These are phyloP conservation scores for Peromyscus leucopus DNA, from an alignment of 2,113 vertebrate genomes.

Conservation along the genomic window DNA sequence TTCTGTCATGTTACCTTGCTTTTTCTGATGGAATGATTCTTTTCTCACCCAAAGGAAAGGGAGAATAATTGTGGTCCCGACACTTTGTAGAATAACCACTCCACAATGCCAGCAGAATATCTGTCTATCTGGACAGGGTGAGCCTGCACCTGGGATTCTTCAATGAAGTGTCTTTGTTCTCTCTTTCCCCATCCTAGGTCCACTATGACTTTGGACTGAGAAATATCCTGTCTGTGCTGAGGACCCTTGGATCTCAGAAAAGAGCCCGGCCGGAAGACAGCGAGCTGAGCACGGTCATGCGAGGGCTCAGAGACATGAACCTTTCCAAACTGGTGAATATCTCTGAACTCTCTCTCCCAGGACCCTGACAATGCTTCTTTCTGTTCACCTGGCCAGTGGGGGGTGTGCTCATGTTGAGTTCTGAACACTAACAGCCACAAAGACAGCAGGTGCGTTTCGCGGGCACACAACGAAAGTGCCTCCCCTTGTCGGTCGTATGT, in stretches of 20 bases:
- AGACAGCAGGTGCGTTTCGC: neutral
- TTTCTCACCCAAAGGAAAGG: neutral
- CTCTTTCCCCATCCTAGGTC: slow-evolving; percentile 81
- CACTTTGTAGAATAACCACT: neutral
- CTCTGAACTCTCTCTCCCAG: neutral
- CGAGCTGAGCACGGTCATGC: slow-evolving; percentile 89
- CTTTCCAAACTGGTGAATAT: slow-evolving; percentile 89
- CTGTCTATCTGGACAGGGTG: neutral
- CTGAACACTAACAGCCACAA: neutral
- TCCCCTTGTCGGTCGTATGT: neutral
- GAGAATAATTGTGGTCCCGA: neutral
- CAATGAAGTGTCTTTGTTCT: neutral
- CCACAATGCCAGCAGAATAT: neutral
- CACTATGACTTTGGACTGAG: slow-evolving; percentile 91
- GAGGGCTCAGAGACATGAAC: slow-evolving; percentile 90
- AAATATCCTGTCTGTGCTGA: slow-evolving; percentile 90
- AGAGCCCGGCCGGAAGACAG: slow-evolving; percentile 87
- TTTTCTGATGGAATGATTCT: neutral
- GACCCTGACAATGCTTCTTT: neutral
- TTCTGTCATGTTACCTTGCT: neutral
- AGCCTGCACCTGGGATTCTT: neutral
- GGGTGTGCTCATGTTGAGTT: neutral
- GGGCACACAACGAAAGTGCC: neutral
- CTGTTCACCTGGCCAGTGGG: neutral
- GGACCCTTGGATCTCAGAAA: slow-evolving; percentile 90